Base-by-base conservation (phyloP, 2,113 vertebrate species). In the Eidolon helvum region DNA sequence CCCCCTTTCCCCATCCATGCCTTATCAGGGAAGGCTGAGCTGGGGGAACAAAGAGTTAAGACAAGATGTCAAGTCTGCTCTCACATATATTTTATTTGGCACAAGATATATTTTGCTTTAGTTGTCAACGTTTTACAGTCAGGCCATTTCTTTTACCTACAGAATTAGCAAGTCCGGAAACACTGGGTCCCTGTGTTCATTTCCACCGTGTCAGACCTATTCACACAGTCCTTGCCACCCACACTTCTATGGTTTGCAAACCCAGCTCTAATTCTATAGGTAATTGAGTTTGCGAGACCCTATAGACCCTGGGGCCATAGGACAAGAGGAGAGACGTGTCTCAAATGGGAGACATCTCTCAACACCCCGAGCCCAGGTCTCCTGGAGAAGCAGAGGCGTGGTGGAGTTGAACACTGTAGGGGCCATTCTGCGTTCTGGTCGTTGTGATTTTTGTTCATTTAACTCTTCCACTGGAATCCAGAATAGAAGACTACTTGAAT, bases 371-470 rank as follows among this genome's bases (percentile, higher is more conserved):
- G 24, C 5, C 19, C 8, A 0, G 0, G 33, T 50, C 21, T 88
- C 4, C 0, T 19, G 45, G 40, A 45, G 6, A 75, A 83, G n/a
- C 19, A 61, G 55, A 4, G 40, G 2, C 9, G 2, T 15, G 26
- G 21, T 0, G 4, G 7, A 24, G n/a, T 5, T 4, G 26, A 65
- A 65, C 0, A 10, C 0, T 7, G 2, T 2, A 59, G 53, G 48
- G 43, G 7, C 15, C 38, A 22, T 11, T 21, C 16, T n/a, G 35
- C 0, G 18, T 61, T 45, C 87, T 4, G 35, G 33, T 7, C 6
- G 3, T 38, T 45, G 22, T 10, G 24, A 53, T 45, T 50, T 75
- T 24, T 7, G 11, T 65, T 65, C 38, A 28, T 63, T 74, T 50
- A n/a, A 43, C 68, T 75, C 11, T 50, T 48, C 48, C 2, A 7